Conservation (phyloP, 2,888 invertebrate species). For the Eudasyphora cyanicolor region DNA sequence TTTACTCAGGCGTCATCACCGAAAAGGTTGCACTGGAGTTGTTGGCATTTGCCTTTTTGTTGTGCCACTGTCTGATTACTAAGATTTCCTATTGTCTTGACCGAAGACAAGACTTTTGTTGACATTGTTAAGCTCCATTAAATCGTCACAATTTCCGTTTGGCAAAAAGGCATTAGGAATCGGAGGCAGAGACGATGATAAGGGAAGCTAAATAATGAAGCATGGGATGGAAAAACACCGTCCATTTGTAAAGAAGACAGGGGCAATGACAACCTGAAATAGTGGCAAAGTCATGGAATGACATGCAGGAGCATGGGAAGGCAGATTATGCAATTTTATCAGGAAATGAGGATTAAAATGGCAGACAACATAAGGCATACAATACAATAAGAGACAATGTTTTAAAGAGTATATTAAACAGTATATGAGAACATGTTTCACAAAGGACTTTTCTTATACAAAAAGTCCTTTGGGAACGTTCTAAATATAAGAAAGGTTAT, state of each 20-base stretch:
- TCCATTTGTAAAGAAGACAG: background rate
- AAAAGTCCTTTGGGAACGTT: too few species aligned
- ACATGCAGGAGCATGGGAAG: too few species aligned
- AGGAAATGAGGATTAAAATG: too few species aligned
- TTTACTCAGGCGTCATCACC: background rate
- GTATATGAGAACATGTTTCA: too few species aligned
- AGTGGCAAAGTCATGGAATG: too few species aligned
- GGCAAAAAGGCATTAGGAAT: background rate
- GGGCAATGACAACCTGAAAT: too few species aligned
- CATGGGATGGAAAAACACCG: background rate
- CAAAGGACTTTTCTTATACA: too few species aligned
- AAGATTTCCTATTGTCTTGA: slow-evolving; percentile 2
- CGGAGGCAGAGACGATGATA: background rate
- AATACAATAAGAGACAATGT: too few species aligned
- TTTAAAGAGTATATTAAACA: too few species aligned
- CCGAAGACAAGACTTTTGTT: background rate
- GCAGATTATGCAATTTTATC: too few species aligned
- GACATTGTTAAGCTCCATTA: slow-evolving; percentile 26
- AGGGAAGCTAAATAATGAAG: background rate
- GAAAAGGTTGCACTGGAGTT: background rate
- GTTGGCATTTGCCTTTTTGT: background rate
- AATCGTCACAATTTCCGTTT: slow-evolving; percentile 17
- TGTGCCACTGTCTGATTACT: background rate
- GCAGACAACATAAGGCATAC: too few species aligned
- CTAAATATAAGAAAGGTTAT: too few species aligned